Evolutionary conservation across 2,888 invertebrate species (phyloP).

Genomic region (Caenorhabditis panamensis): DNA sequence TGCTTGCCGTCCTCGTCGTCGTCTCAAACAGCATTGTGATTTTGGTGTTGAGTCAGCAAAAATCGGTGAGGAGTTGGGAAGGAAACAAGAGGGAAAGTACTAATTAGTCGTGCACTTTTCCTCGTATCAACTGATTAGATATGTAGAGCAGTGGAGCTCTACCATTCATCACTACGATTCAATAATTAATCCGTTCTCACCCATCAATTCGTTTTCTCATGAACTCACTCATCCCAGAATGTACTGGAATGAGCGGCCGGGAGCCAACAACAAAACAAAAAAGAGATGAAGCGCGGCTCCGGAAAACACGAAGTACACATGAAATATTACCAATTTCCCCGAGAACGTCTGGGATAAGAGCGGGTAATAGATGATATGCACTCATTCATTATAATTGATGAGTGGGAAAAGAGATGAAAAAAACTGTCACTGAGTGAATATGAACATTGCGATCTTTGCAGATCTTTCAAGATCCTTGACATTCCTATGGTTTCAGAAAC

Average conservation of each 20-base stretch:
- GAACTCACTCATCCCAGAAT: not conserved
- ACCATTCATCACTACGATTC: too few relatives aligned
- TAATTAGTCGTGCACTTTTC: too few relatives aligned
- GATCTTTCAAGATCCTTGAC: not conserved
- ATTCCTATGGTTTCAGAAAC: conserved; percentile 59
- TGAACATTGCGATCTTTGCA: too few relatives aligned
- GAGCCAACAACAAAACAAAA: conserved; percentile 4
- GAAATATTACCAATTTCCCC: conserved; percentile 26
- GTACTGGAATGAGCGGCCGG: not conserved
- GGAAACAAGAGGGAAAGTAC: too few relatives aligned
- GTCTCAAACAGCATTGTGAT: conserved; percentile 69
- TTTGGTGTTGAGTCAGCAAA: conserved; percentile 67
- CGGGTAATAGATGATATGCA: not conserved
- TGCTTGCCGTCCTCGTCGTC: conserved; percentile 66
- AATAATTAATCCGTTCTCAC: too few relatives aligned
- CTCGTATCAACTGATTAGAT: too few relatives aligned
- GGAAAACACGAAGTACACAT: conserved; percentile 16
- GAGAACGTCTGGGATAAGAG: not conserved
- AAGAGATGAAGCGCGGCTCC: not conserved
- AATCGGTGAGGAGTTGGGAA: conserved; percentile 65
- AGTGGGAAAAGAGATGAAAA: not conserved
- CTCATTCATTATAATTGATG: conserved; percentile 1
- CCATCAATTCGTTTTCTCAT: too few relatives aligned
- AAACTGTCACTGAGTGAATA: not conserved
- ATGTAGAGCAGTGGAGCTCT: too few relatives aligned